Base-by-base conservation (phyloP, 2,113 vertebrate species). In the Oreochromis niloticus region DNA sequence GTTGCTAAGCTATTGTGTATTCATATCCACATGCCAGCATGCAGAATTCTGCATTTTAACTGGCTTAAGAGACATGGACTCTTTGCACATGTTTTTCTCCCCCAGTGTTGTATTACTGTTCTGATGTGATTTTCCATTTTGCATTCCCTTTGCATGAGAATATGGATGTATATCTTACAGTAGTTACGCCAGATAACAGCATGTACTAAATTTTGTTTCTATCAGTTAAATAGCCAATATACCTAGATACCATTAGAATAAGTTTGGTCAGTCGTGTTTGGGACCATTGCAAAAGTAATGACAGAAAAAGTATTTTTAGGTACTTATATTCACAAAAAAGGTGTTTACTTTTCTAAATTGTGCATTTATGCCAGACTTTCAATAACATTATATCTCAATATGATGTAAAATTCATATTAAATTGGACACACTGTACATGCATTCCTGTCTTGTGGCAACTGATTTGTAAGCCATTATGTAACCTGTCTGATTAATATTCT, bases 391-490 rank as follows among this genome's bases (percentile, higher is more conserved):
- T 68, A 83, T 68, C 46, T 68, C 46, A 63, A 82, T 59, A 75
- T 81, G 54, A 84, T 79, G 80, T 85, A 86, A 17, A 84, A 27
- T 68, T 88, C 52, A 85, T 87, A 88, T 84, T 75, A 27, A 81
- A 80, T 85, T 93, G 34, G 86, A 89, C 39, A 88, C 55, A 48
- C 82, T 85, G 59, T 82, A 92, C 54, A 80, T 89, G 89, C 94
- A 95, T 95, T 95, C 94, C 92, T 95, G 86, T 90, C 75, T 93
- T 87, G 56, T 87, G 87, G 93, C 90, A 88, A 91, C 88, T 90
- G 73, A 86, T 89, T 89, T 92, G 82, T 91, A 82, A 83, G 87
- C 22, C 27, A 59, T 87, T 90, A 63, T 89, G 73, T 90, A 89
- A 85, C 88, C n/a, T 83, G 41, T 88, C 41, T 32, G 52, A 63